Base-by-base conservation (phyloP, 2,797 vertebrate genomes). In the Lophotriccus pileatus region DNA sequence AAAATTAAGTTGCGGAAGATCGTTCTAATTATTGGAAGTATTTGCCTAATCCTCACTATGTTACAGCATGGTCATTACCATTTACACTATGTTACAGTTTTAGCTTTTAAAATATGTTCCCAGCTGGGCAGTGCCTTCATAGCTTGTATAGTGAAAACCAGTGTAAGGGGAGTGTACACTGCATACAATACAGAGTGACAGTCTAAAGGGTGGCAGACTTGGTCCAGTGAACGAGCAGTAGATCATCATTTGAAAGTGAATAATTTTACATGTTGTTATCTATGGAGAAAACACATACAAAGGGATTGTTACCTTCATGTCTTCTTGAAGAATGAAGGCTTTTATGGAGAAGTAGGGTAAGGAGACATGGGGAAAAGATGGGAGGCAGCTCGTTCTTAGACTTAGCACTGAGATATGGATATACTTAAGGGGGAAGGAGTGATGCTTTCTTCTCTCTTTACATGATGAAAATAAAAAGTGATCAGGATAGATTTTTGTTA, bases 401-500 rank as follows among this genome's bases (percentile, higher is more conserved):
- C 83, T 44, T 76, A 84, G 89, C 2, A 1, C 77, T 7, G 25
- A 95, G 92, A 93, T 47, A 60, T 17, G 53, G 67, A 95, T 68
- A 58, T 43, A 32, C 28, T 78, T 97, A 96, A 97, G 88, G 84
- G 92, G 84, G 91, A 96, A 93, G 91, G 84, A 93, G 81, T 58
- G 34, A 96, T 97, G 87, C 67, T 95, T 92, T 91, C 73, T 87
- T 95, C 97, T 96, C 75, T 74, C 86, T 81, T 95, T 87, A 78
- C 91, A 89, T 96, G 95, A 98, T 91, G 95, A 95, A 98, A 98
- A 98, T 97, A 97, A 96, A 95, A 97, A 97, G 86, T 95, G 97
- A 98, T 97, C 94, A 78, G 94, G 96, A 97, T 96, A 96, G 97
- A 97, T 97, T 97, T 97, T 96, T 97, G 90, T 95, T 97, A 93